phyloP scores from a whole-genome alignment of 2,113 vertebrate species.

The Tichodroma muraria region DNA sequence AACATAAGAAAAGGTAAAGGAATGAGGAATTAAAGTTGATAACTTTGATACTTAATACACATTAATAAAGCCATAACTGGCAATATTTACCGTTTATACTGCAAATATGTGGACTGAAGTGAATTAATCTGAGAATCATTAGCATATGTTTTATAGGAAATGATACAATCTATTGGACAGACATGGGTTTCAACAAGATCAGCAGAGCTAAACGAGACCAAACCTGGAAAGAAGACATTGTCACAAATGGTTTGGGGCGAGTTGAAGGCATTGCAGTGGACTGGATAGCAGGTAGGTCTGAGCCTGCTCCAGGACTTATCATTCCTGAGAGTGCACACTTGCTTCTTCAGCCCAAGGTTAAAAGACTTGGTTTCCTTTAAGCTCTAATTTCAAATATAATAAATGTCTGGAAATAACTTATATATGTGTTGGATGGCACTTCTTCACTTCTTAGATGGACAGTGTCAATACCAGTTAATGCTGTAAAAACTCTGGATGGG shows the following conservation, averaged over 20 bases:
- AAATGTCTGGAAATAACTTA: neutral
- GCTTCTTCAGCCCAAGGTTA: neutral
- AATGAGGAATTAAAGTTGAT: neutral
- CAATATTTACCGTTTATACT: neutral
- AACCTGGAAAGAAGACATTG: slow-evolving; percentile 95
- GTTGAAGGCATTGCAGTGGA: slow-evolving; percentile 96
- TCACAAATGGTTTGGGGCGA: slow-evolving; percentile 92
- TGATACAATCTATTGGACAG: slow-evolving; percentile 98
- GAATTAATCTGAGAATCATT: neutral
- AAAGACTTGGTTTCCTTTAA: neutral
- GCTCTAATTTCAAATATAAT: neutral
- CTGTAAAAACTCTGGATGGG: neutral
- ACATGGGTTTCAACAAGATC: slow-evolving; percentile 97
- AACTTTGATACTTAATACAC: neutral
- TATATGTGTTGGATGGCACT: neutral
- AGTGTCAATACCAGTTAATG: neutral
- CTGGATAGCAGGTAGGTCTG: slow-evolving; percentile 88
- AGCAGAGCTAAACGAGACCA: slow-evolving; percentile 92
- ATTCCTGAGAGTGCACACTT: neutral
- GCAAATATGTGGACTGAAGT: neutral
- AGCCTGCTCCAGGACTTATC: neutral
- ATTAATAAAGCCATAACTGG: neutral
- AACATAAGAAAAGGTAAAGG: neutral
- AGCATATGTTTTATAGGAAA: slow-evolving; percentile 75
- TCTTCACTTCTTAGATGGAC: neutral